phyloP scores from a whole-genome alignment of 2,888 invertebrate genomes.

The Lasioglossum villosulum region DNA sequence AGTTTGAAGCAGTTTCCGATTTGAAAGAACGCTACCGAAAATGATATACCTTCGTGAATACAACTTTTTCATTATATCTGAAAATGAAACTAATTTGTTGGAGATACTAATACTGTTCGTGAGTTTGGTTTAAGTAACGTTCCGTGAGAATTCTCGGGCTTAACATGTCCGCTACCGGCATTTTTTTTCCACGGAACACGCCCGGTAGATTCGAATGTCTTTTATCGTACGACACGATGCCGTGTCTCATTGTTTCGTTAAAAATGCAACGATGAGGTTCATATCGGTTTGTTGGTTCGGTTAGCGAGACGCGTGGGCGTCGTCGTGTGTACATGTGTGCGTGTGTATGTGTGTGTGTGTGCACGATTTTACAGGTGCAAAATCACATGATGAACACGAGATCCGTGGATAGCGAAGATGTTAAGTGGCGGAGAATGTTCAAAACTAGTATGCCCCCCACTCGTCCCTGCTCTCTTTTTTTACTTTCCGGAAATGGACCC shows the following conservation, averaged over 20 bases:
- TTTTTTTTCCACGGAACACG: neutral
- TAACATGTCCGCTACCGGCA: neutral
- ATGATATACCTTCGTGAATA: neutral
- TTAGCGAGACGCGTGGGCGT: neutral
- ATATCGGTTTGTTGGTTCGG: neutral
- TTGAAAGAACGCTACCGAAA: neutral
- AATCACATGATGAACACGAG: neutral
- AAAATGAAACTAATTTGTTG: neutral
- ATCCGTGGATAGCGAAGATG: constrained; percentile 2
- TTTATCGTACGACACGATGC: neutral
- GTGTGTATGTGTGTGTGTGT: neutral
- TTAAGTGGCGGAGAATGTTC: constrained; percentile 15
- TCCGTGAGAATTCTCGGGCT: neutral
- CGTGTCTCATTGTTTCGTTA: neutral
- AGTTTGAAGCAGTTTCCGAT: neutral
- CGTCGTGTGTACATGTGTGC: neutral
- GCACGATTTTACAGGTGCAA: neutral
- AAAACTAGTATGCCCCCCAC: neutral
- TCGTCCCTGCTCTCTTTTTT: neutral
- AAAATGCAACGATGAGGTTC: neutral
- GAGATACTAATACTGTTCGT: neutral
- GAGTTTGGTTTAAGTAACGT: neutral
- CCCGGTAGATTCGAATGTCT: neutral
- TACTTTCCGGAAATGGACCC: constrained; percentile 14
- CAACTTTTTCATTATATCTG: neutral